Evolutionary conservation across 2,797 vertebrate genomes (phyloP), one percentile per base, ranked within the genome.

Genomic region (Diglossa cyanea): DNA sequence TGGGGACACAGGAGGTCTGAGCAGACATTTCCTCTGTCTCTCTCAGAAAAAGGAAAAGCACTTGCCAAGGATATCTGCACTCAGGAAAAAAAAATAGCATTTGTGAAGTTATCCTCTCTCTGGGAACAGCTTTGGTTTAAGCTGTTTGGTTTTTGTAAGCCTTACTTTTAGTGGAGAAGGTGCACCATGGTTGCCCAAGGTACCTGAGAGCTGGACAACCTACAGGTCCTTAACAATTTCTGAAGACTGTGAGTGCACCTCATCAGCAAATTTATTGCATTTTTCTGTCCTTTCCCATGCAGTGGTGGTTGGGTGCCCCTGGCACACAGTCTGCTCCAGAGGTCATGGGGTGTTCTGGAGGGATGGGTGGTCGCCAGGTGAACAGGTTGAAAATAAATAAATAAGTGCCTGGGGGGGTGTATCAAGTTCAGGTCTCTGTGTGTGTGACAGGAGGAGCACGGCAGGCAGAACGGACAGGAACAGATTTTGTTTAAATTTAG

Each of bases 401-500:
- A 60, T 76, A 28, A 45, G 18, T 48, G 26, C 25, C 60, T n/a
- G 21, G 15, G 19, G 68, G 2, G 4, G 45, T 57, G 37, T 91
- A 93, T 96, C 82, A 47, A 47, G 35, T 95, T 96, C 70, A 75
- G 62, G 54, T 81, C 0, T 4, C 65, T 71, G n/a, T 17, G 33
- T 60, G 66, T 70, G 60, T 58, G 72, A 83, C 57, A 21, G 73
- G 85, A 61, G 61, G 79, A 95, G 67, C 86, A 62, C 0, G 1
- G 45, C 45, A 21, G 28, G 63, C 60, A 88, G 76, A 96, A 96
- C 0, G n/a, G 96, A 95, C 40, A 0, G 94, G 89, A 93, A 93
- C 96, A 96, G 93, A 90, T 96, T 96, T 72, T 42, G 50, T 75
- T 95, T 96, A 96, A 96, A 94, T 95, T 95, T 96, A 96, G 95